phyloP scores from a whole-genome alignment of 2,888 invertebrate species.

The Hirtodrosophila trivittata region DNA sequence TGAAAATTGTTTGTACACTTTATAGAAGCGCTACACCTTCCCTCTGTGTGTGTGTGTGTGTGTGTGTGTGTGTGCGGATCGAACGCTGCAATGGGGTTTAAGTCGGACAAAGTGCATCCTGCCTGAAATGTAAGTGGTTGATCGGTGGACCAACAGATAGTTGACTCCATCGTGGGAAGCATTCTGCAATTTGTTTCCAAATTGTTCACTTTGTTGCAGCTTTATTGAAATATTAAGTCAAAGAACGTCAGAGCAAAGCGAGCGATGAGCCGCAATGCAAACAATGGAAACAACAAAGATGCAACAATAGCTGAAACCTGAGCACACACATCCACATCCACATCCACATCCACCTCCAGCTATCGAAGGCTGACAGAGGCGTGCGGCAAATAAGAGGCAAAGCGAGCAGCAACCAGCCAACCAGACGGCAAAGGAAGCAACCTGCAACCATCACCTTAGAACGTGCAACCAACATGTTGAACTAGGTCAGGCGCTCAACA shows the following conservation, averaged over 20 bases:
- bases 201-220: slow-evolving; percentile 4
- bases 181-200: too few relatives aligned
- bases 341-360: not conserved
- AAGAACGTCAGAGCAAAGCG: slow-evolving; percentile 25
- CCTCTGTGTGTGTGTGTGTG: slow-evolving; percentile 4
- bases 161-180: not conserved
- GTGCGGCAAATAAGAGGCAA: slow-evolving; percentile 10
- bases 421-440: slow-evolving; percentile 11
- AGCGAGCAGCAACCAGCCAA: slow-evolving; percentile 3
- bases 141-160: too few relatives aligned
- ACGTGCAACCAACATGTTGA: slow-evolving; percentile 42
- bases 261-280: slow-evolving; percentile 9
- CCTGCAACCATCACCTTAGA: slow-evolving; percentile 5
- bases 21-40: slow-evolving; percentile 24
- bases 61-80: not conserved
- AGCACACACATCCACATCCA: slow-evolving; percentile 3
- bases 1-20: slow-evolving; percentile 80
- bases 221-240: slow-evolving; percentile 51
- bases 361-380: slow-evolving; percentile 7
- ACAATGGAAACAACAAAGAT: slow-evolving; percentile 14
- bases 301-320: not conserved
- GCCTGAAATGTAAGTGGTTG: slow-evolving; percentile 1
- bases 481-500: slow-evolving; percentile 64
- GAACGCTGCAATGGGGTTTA: too few relatives aligned
- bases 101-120: too few relatives aligned